Evolutionary conservation across 2,888 invertebrate genomes (phyloP).

Genomic region (Lycia hirtaria): DNA sequence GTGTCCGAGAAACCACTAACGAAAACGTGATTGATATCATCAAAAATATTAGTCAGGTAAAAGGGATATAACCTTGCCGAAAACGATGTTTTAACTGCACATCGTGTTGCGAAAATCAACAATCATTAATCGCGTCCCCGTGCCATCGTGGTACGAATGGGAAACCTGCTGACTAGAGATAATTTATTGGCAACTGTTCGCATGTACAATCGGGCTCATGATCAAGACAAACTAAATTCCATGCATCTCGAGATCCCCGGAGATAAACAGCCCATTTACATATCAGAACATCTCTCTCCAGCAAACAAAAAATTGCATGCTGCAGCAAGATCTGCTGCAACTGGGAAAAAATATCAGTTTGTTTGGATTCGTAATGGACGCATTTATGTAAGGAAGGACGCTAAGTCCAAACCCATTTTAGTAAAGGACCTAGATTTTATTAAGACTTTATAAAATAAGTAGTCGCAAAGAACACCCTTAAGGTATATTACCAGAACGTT

Average conservation of each 20-base stretch:
- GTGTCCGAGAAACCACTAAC: not conserved
- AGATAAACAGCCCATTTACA: not conserved
- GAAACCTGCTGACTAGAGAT: not conserved
- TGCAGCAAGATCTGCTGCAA: not conserved
- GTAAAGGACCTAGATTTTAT: not conserved
- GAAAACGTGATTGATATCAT: not conserved
- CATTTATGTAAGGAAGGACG: not conserved
- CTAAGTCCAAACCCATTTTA: constrained; percentile 1
- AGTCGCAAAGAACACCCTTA: not conserved
- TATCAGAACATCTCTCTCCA: not conserved
- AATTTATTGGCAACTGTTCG: not conserved
- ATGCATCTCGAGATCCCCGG: not conserved
- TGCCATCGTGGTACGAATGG: not conserved
- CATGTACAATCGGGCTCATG: not conserved
- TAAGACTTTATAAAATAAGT: not conserved
- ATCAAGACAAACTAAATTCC: not conserved
- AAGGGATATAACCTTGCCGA: not conserved
- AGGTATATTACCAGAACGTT: not conserved
- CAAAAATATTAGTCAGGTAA: not conserved
- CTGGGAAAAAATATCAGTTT: constrained; percentile 9
- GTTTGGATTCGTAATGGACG: not conserved
- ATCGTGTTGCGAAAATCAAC: not conserved
- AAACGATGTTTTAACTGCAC: not conserved
- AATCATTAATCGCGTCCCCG: not conserved
- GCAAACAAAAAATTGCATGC: not conserved